phyloP scores from a whole-genome alignment of 1,140 invertebrate species.

The Dendroctonus valens region DNA sequence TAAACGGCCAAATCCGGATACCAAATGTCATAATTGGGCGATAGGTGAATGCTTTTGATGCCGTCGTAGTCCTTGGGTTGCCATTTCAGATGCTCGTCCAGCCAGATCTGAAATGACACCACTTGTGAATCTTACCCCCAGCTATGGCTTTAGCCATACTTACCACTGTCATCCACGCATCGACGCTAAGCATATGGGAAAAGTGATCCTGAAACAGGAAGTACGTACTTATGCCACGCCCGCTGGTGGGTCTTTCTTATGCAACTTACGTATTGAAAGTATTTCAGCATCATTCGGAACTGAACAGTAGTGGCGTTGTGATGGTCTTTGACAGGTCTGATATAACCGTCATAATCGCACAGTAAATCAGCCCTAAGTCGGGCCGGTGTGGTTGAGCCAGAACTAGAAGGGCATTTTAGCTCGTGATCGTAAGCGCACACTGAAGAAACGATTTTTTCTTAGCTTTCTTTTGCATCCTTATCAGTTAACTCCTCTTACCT shows the following conservation, averaged over 20 bases:
- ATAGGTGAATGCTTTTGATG: constrained; percentile 48
- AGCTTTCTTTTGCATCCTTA: too few relatives aligned
- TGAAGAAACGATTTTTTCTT: too few relatives aligned
- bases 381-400: constrained; percentile 20
- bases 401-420: constrained; percentile 27
- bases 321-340: constrained; percentile 51
- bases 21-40: constrained; percentile 51
- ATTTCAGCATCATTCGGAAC: constrained; percentile 53
- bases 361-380: constrained; percentile 53
- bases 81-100: constrained; percentile 54
- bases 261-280: constrained; percentile 56
- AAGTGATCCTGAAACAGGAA: constrained; percentile 34
- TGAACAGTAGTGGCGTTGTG: constrained; percentile 50
- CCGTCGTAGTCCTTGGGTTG: constrained; percentile 50
- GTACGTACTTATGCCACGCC: neutral
- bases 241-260: neutral
- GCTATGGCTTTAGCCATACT: constrained; percentile 13
- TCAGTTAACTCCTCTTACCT: too few relatives aligned
- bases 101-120: constrained; percentile 48
- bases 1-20: constrained; percentile 53
- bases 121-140: neutral
- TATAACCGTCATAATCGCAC: constrained; percentile 53
- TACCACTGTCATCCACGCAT: constrained; percentile 45
- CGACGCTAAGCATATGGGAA: constrained; percentile 37
- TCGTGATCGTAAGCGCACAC: neutral